A percentile compares a stretch with the other conserved stretches of the same genome.
These are phyloP conservation scores for Trachelus troglodyta DNA, from an alignment of 2,888 invertebrate genomes.

Conservation along the genomic window DNA sequence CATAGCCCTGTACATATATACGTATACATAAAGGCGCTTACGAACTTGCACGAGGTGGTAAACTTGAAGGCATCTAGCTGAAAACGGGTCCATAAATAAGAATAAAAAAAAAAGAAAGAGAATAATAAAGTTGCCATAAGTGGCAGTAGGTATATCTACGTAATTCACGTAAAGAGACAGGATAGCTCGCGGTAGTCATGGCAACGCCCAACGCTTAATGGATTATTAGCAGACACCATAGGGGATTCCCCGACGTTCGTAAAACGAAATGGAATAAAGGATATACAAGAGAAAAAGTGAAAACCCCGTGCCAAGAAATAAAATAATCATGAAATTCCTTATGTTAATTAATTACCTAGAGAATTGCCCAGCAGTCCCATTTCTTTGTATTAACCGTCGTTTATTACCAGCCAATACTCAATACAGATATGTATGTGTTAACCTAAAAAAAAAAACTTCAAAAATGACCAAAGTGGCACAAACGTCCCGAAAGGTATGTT, in stretches of 20 bases:
- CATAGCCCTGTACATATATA: too few relatives aligned
- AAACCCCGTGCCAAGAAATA: background rate
- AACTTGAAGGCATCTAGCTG: background rate
- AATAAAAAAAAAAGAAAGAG: background rate
- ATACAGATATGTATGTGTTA: background rate
- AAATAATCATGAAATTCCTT: too few relatives aligned
- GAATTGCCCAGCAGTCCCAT: too few relatives aligned
- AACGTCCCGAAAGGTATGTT: conserved; percentile 45
- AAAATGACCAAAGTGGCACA: conserved; percentile 28
- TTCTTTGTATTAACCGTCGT: too few relatives aligned
- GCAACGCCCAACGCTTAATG: background rate
- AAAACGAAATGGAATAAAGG: background rate
- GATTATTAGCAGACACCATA: background rate
- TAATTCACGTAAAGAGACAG: background rate
- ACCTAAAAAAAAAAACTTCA: background rate
- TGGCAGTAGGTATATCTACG: background rate
- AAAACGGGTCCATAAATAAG: background rate
- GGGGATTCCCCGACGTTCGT: background rate
- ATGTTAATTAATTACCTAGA: too few relatives aligned
- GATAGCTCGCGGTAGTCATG: background rate
- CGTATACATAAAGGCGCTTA: too few relatives aligned
- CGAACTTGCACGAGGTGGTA: too few relatives aligned
- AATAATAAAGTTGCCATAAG: background rate
- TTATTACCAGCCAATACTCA: too few relatives aligned
- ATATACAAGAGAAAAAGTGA: background rate